Base-by-base conservation (phyloP, 2,113 vertebrate genomes). In the Spilogale gracilis region DNA sequence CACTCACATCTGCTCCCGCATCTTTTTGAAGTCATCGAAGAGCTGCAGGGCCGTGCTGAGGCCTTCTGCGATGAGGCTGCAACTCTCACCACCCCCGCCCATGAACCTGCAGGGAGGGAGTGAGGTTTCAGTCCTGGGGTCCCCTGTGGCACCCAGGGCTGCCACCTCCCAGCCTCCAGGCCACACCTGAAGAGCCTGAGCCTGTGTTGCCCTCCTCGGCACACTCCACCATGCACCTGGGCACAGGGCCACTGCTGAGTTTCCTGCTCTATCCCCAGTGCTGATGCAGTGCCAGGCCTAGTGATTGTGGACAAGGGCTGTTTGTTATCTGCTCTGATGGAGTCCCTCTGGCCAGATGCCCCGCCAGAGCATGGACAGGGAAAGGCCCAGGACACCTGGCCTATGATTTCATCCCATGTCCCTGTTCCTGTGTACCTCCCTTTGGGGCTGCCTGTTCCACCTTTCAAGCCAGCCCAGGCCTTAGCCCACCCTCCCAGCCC, bases 1-100 rank as follows among this genome's bases (percentile, higher is more conserved):
- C 45, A 98, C 99, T 99, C 97, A 99, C 99, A 99, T 99, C 98
- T 99, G 99, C 65, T 99, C 99, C 3, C 99, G 98, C 99, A 99
- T 99, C 98, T 99, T 99, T 98, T 99, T 99, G 94, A 99, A 99
- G 99, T 99, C 99, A 0, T 99, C 99, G 2, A 99, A 99, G 21
- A 99, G 99, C 98, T 99, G 99, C 97, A 99, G 98, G 30, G 99
- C 99, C 1, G 99, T 99, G 65, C 99, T 99, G 48, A 99, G 99
- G 0, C 99, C 99, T 88, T 99, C 99, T 0, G 99, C 99, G 2
- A 99, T 99, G 74, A 99, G 99, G 90, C 99, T 99, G 86, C 99
- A 99, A 98, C 99, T 99, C 97, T 99, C 99, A 0, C 99, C 99
- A 5, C 99, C 99, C 0, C 99, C 99, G 1, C 99, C 99, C 99